A percentile compares a stretch with the other conserved stretches of the same genome.
These are phyloP conservation scores for Pipistrellus nathusii DNA, from an alignment of 2,797 vertebrate species.

Conservation along the genomic window DNA sequence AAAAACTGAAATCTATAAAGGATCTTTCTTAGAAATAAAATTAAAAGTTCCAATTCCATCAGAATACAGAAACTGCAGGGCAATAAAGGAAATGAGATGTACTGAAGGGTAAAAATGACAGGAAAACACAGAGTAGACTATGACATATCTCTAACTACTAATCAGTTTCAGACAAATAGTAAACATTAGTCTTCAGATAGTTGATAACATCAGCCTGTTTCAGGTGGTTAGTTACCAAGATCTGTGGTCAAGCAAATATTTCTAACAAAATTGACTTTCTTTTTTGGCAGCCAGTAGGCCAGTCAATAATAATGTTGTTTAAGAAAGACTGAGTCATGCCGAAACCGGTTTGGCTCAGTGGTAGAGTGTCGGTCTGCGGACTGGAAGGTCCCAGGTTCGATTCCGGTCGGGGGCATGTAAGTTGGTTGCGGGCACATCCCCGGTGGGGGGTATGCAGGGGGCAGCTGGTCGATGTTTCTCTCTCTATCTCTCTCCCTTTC, in stretches of 20 bases:
- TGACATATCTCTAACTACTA: conserved; percentile 82
- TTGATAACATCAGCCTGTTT: conserved; percentile 89
- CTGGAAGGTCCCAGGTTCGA: too few relatives aligned
- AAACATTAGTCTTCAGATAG: conserved; percentile 87
- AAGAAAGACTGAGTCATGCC: conserved; percentile 89
- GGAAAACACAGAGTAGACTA: conserved; percentile 79
- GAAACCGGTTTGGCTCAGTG: too few relatives aligned
- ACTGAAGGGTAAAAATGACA: conserved; percentile 77
- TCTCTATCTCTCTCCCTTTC: too few relatives aligned
- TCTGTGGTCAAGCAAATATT: conserved; percentile 86
- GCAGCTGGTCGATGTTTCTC: too few relatives aligned
- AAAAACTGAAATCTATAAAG: conserved; percentile 63
- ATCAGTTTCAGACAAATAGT: conserved; percentile 86
- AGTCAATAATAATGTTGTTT: conserved; percentile 93
- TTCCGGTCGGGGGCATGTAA: too few relatives aligned
- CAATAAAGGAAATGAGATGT: conserved; percentile 50
- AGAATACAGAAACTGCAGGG: conserved; percentile 64
- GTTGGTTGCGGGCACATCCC: too few relatives aligned
- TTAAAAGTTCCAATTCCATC: conserved; percentile 62
- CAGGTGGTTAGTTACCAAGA: conserved; percentile 85
- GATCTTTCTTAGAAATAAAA: conserved; percentile 48
- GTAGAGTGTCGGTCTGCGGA: too few relatives aligned
- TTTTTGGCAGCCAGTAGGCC: conserved; percentile 90
- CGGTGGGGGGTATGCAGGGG: too few relatives aligned
- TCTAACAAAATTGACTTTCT: conserved; percentile 90